phyloP scores from a whole-genome alignment of 2,888 invertebrate genomes.

The Anagyrus pseudococci region DNA sequence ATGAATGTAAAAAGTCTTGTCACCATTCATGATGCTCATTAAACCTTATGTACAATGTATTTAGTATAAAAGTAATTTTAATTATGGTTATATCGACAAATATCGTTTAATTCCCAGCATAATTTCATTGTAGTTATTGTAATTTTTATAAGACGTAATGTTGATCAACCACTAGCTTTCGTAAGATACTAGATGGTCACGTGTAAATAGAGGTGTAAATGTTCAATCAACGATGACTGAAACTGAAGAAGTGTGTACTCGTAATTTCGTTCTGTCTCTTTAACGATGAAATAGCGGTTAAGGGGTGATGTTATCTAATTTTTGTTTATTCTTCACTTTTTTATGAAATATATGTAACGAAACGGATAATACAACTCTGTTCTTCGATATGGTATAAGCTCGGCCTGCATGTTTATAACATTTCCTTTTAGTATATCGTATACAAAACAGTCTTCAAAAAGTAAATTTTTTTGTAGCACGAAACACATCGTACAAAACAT shows the following conservation, averaged over 20 bases:
- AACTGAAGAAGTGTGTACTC: constrained; percentile 46
- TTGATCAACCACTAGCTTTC: constrained; percentile 33
- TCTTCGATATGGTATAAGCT: constrained; percentile 12
- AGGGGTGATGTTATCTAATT: constrained; percentile 42
- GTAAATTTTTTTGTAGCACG: constrained; percentile 23
- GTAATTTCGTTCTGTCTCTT: constrained; percentile 49
- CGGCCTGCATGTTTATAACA: constrained; percentile 2
- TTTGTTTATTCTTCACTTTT: too few species aligned
- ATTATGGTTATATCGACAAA: constrained; percentile 26
- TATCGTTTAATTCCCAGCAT: constrained; percentile 21
- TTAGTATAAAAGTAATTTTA: constrained; percentile 27
- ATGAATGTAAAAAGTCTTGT: constrained; percentile 24
- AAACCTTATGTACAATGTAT: constrained; percentile 35
- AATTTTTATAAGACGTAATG: constrained; percentile 32
- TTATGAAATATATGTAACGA: constrained; percentile 22
- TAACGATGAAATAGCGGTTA: constrained; percentile 27
- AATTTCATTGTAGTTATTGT: constrained; percentile 26
- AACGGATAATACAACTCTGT: constrained; percentile 12
- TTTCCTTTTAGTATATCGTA: neutral
- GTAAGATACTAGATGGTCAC: constrained; percentile 33
- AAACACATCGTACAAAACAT: constrained; percentile 42
- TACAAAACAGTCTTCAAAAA: constrained; percentile 6
- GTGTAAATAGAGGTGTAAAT: constrained; percentile 52
- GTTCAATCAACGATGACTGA: constrained; percentile 49
- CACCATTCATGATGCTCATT: constrained; percentile 34